Conservation (phyloP, 2,113 vertebrate genomes). For the Phalacrocorax aristotelis region DNA sequence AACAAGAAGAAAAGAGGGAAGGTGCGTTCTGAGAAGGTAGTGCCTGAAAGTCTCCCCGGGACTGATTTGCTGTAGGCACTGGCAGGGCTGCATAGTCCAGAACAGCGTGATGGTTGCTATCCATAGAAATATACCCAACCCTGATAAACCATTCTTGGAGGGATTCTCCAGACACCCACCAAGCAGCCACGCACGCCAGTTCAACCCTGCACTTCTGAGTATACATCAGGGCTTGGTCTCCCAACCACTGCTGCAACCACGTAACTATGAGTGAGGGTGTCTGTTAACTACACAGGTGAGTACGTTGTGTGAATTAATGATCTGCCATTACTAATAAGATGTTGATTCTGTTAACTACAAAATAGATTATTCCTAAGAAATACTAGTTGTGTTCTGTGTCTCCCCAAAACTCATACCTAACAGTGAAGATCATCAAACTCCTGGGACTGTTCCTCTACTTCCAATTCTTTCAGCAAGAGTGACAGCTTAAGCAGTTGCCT, state of each 20-base stretch:
- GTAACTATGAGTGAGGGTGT: not conserved
- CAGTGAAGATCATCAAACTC: not conserved
- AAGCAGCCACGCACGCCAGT: rapidly evolving
- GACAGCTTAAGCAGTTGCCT: not conserved
- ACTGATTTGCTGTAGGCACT: not conserved
- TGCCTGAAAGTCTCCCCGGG: not conserved
- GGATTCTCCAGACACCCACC: not conserved
- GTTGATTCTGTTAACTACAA: not conserved
- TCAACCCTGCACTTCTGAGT: not conserved
- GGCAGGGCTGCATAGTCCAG: not conserved
- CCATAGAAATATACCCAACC: not conserved
- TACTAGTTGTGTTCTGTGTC: not conserved
- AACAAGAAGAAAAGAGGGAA: not conserved
- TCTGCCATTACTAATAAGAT: not conserved
- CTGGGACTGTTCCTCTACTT: not conserved
- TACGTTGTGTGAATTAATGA: rapidly evolving
- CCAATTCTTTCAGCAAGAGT: not conserved
- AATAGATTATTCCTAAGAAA: not conserved
- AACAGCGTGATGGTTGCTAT: not conserved
- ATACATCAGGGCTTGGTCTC: not conserved
- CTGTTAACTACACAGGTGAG: not conserved
- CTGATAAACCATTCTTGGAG: not conserved
- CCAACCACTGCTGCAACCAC: not conserved
- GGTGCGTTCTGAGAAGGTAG: not conserved
- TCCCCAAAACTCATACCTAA: not conserved